Evolutionary conservation across 2,113 vertebrate genomes (phyloP).

Genomic region (Propithecus coquereli): DNA sequence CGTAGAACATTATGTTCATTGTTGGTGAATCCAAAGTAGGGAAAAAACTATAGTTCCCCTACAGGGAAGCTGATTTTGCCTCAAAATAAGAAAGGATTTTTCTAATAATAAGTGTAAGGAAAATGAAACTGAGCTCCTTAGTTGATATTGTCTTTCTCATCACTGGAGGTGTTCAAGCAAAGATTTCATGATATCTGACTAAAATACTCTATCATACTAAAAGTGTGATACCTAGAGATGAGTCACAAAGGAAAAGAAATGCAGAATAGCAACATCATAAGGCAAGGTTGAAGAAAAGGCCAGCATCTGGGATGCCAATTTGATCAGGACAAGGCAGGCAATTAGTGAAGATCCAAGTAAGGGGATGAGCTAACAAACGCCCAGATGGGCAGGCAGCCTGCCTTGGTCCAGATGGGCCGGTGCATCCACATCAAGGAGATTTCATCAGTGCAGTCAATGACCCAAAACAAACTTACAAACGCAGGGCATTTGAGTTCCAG

Average conservation of each 20-base stretch:
- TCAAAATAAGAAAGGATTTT: not conserved
- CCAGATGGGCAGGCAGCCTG: not conserved
- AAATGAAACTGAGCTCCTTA: not conserved
- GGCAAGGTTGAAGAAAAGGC: not conserved
- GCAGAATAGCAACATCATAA: not conserved
- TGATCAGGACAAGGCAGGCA: not conserved
- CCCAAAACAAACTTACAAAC: slow-evolving; percentile 6
- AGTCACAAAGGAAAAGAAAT: not conserved
- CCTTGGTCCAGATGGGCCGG: not conserved
- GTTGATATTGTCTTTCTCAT: not conserved
- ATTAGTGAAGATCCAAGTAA: not conserved
- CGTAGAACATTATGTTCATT: not conserved
- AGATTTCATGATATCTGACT: not conserved
- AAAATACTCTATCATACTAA: not conserved
- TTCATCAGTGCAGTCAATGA: slow-evolving; percentile 9
- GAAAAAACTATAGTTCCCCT: not conserved
- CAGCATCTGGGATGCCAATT: not conserved
- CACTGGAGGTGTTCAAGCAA: not conserved
- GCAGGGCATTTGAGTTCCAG: not conserved
- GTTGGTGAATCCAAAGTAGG: not conserved
- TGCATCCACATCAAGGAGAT: not conserved
- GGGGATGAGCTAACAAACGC: not conserved
- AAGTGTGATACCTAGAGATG: not conserved
- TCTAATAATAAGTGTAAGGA: not conserved
- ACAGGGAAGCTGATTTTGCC: not conserved